Evolutionary conservation across 53 echinoderm and acorn worm genomes (phyloP), one percentile per base, ranked within the genome.

Genomic region (Antedon mediterranea): DNA sequence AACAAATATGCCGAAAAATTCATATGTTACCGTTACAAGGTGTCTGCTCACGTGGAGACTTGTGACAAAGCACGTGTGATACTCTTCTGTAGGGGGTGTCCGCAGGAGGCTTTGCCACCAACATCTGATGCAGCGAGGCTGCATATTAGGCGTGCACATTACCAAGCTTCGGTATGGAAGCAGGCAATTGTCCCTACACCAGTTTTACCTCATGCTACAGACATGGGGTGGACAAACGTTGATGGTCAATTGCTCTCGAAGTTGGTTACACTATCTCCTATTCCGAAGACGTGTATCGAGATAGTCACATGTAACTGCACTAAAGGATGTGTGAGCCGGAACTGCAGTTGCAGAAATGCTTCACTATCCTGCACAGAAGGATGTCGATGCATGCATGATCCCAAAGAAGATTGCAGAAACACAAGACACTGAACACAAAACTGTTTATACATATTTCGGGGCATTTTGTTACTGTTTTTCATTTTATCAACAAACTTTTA

Each of bases 221-320:
- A 37, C 11, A 84, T 84, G 84, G 88, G 81, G 29, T 88, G 88
- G 84, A 84, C 32, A 70, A 29, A 44, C 9, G 37, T 3, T 57
- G 83, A 83, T 15, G 30, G 14, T 28, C 72, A 77, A 7, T 72
- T 87, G 20, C 3, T 33, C 18, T 80, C 84, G 6, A 32, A 33
- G 9, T 81, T 84, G 18, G 73, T 79, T 44, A 30, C 79, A 8
- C 34, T 84, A 26, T 7, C n/a, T 80, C 77, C 83, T 14, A 87
- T 87, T 30, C 80, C 88, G 9, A 31, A 83, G 11, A 33, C 73
- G 0, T 80, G 83, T 34, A 26, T 28, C 28, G 84, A 79, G 32
- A 31, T 84, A 0, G 76, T 80, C 4, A 73, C 80, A 29, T 83
- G 78, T n/a, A 33, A 42, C 27, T 83, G 78, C n/a, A 6, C 14